Evolutionary conservation across 2,888 invertebrate genomes (phyloP).

Genomic region (Oscheius sp.): DNA sequence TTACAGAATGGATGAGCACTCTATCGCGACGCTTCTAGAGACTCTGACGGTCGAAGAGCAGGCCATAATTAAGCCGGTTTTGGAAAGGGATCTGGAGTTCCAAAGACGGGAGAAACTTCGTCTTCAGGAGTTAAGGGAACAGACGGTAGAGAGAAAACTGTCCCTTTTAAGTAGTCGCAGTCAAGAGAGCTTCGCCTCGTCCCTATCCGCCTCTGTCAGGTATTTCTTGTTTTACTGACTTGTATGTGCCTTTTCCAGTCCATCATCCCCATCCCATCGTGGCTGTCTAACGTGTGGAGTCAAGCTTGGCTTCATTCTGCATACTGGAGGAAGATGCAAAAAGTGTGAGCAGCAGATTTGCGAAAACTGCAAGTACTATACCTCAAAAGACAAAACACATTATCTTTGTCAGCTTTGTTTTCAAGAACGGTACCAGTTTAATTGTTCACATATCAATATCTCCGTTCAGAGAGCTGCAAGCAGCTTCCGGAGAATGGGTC

Average conservation of each 20-base stretch:
- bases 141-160: background rate
- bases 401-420: conserved; percentile 53
- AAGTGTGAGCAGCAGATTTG: conserved; percentile 43
- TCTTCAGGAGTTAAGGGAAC: conserved; percentile 41
- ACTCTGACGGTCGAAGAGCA: conserved; percentile 47
- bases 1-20: conserved; percentile 25
- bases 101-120: conserved; percentile 53
- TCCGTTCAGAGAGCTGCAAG: conserved; percentile 51
- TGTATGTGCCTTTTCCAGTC: background rate
- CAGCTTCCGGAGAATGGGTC: conserved; percentile 56
- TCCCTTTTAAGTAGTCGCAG: conserved; percentile 22
- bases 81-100: conserved; percentile 61
- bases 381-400: conserved; percentile 38
- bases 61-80: conserved; percentile 50
- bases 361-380: conserved; percentile 44
- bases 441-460: background rate
- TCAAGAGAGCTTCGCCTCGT: conserved; percentile 35
- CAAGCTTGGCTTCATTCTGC: conserved; percentile 58
- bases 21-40: conserved; percentile 15
- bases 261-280: conserved; percentile 34
- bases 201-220: conserved; percentile 30
- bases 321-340: conserved; percentile 53
- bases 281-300: conserved; percentile 47
- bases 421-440: conserved; percentile 44
- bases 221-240: background rate